These are phyloP conservation scores for Hydractinia symbiolongicarpus DNA, from an alignment of 30 jellyfish, hydroid and myxozoan species.

Conservation along the genomic window DNA sequence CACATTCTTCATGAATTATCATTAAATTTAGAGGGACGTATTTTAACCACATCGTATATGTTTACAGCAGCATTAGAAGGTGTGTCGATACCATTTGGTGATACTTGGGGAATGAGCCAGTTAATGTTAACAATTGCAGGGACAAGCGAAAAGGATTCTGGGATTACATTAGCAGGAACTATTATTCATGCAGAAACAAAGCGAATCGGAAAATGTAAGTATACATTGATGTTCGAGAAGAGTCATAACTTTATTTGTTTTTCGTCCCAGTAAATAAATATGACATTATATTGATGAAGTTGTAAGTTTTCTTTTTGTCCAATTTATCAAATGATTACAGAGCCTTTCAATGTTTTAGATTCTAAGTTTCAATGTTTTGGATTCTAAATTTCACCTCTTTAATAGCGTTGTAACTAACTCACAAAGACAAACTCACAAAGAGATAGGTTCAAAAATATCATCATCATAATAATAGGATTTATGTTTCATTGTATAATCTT, in stretches of 20 bases:
- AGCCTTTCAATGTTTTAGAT: too few relatives aligned
- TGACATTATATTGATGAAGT: too few relatives aligned
- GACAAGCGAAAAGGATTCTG: slow-evolving; percentile 20
- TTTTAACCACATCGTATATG: background rate
- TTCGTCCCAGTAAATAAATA: too few relatives aligned
- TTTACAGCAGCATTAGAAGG: background rate
- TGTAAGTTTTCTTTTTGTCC: too few relatives aligned
- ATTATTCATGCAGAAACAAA: slow-evolving; percentile 30
- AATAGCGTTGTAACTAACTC: too few relatives aligned
- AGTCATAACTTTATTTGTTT: background rate
- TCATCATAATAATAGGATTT: too few relatives aligned
- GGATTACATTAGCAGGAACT: slow-evolving; percentile 2
- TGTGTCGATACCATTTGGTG: slow-evolving; percentile 27
- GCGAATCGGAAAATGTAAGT: slow-evolving; percentile 29
- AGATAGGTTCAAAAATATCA: too few relatives aligned
- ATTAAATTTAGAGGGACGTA: slow-evolving; percentile 9
- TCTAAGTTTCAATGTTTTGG: too few relatives aligned
- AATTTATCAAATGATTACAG: too few relatives aligned
- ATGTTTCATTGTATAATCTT: too few relatives aligned
- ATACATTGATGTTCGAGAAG: background rate
- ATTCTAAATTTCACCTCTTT: too few relatives aligned
- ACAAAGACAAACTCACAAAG: too few relatives aligned
- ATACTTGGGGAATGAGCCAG: slow-evolving; percentile 17
- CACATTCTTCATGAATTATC: slow-evolving; percentile 15
- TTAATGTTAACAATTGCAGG: slow-evolving; percentile 12